Evolutionary conservation across 2,888 invertebrate species (phyloP), one percentile per base, ranked within the genome.

Genomic region (Phasia obesa): DNA sequence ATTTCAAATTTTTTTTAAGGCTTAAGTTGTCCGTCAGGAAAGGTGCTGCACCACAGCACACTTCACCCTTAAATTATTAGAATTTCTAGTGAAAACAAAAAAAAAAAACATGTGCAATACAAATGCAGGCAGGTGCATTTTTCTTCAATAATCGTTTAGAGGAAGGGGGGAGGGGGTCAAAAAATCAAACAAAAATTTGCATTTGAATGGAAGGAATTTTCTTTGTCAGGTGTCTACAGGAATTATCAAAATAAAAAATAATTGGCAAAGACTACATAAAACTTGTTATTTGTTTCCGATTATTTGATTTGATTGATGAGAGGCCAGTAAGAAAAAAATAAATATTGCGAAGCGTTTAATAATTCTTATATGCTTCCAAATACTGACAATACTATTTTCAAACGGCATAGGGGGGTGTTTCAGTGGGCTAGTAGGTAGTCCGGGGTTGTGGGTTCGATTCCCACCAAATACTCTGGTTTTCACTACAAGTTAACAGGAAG

Each of bases 101-200:
- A 19, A 23, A 17, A 49, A 57, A 13, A 42, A 19, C 57, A 60
- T 67, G 53, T 80, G 70, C 75, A 71, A 71, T 73, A 64, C 47
- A 70, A 76, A 49, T 62, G 79, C 83, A 83, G 83, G 79, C 83
- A 83, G 83, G 79, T 83, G 83, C 79, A 83, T 64, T 78, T 82
- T 73, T 60, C 35, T 11, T 44, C 27, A 3, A 11, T 11, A 25
- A 42, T 9, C 31, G 11, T 25, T 35, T 13, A 6, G 1, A 17
- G 31, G 3, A n/a, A 19, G 44, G 60, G 21, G 25, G 13, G 2
- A 2, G 23, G 38, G 19, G 44, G 4, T 31, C 25, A 6, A 2
- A 44, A 60, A 69, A 53, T 35, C 17, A 7, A 35, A 44, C 23
- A 23, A 67, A n/a, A 64, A 69, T 74, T 60, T 74, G 67, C 79